Evolutionary conservation across 2,113 vertebrate genomes (phyloP).

Genomic region (Panurus biarmicus): DNA sequence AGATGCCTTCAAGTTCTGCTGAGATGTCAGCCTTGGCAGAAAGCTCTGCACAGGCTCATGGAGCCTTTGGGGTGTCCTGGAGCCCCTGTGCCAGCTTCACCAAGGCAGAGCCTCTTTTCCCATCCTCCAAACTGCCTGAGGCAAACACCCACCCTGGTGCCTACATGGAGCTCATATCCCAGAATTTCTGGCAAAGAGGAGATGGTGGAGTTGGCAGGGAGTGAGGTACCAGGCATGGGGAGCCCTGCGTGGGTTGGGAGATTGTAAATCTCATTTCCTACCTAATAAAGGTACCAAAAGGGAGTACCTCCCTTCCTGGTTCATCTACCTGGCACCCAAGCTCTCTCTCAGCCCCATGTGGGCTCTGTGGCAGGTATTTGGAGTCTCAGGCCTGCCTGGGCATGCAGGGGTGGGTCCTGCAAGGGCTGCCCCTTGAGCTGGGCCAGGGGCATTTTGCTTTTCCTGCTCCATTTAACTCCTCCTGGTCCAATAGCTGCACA

Average conservation of each 20-base stretch:
- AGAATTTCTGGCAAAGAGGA: neutral
- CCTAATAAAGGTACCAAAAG: neutral
- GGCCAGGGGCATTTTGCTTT: neutral
- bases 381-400: neutral
- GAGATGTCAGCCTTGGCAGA: neutral
- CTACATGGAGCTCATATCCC: rapidly evolving
- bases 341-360: neutral
- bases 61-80: neutral
- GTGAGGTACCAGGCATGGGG: neutral
- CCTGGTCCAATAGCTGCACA: rapidly evolving
- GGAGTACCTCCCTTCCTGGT: neutral
- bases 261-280: neutral
- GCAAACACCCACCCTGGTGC: neutral
- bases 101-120: neutral
- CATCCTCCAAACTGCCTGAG: neutral
- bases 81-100: neutral
- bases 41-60: neutral
- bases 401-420: neutral
- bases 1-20: neutral
- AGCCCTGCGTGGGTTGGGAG: rapidly evolving
- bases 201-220: neutral
- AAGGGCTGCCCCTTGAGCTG: neutral
- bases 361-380: neutral
- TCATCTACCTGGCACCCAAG: neutral
- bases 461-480: neutral